phyloP scores from a whole-genome alignment of 2,888 invertebrate species.

The Habrosyne pyritoides region DNA sequence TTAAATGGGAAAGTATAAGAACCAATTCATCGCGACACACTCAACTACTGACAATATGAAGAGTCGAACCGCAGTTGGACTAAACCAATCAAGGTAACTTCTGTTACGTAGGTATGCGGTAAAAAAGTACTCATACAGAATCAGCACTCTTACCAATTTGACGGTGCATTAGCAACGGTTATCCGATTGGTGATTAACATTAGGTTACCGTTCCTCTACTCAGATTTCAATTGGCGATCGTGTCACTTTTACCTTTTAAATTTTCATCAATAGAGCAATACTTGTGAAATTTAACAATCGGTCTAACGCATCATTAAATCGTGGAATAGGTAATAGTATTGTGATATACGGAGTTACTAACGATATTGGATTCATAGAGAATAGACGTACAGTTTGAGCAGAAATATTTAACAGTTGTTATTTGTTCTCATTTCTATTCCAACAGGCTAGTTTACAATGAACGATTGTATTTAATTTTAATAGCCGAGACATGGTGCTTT shows the following conservation, averaged over 20 bases:
- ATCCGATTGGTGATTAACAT: constrained; percentile 49
- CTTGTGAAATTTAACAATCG: constrained; percentile 7
- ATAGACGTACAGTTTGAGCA: background rate
- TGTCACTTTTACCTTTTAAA: constrained; percentile 48
- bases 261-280: constrained; percentile 5
- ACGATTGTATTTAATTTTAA: background rate
- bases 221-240: constrained; percentile 42
- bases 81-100: constrained; percentile 41
- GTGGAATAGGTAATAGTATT: constrained; percentile 1
- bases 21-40: constrained; percentile 41
- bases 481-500: background rate
- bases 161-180: constrained; percentile 56
- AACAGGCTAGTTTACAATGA: background rate
- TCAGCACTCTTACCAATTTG: constrained; percentile 63
- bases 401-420: constrained; percentile 1
- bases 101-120: constrained; percentile 40
- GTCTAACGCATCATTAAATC: background rate
- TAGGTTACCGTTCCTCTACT: constrained; percentile 50
- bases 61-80: constrained; percentile 17
- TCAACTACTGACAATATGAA: constrained; percentile 30
- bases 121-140: constrained; percentile 49
- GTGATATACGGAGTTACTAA: background rate
- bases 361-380: background rate
- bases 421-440: background rate
- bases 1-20: constrained; percentile 42